phyloP scores from a whole-genome alignment of 2,888 invertebrate species.

The Dryocosmus kuriphilus region DNA sequence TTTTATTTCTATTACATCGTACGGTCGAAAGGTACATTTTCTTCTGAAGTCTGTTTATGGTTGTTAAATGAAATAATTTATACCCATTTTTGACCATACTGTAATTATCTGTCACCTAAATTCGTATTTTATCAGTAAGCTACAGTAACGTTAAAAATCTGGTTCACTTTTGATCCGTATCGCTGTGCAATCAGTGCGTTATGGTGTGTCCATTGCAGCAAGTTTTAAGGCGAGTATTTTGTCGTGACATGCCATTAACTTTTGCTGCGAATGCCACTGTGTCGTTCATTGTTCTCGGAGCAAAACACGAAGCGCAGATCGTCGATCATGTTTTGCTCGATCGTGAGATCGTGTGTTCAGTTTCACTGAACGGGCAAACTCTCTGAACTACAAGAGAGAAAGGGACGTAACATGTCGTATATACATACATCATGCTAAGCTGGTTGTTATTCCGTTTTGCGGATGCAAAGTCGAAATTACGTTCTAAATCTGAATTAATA shows the following conservation, averaged over 20 bases:
- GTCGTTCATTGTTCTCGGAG: slow-evolving; percentile 36
- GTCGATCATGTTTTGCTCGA: slow-evolving; percentile 40
- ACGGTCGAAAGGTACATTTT: neutral
- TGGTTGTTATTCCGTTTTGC: slow-evolving; percentile 26
- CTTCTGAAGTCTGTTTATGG: neutral
- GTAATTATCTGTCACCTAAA: slow-evolving; percentile 9
- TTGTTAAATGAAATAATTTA: slow-evolving; percentile 1
- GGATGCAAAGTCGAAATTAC: slow-evolving; percentile 1
- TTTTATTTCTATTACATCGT: neutral
- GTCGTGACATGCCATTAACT: slow-evolving; percentile 36
- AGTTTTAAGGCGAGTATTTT: slow-evolving; percentile 23
- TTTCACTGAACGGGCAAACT: slow-evolving; percentile 16
- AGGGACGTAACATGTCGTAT: neutral
- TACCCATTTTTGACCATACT: neutral
- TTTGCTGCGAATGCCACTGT: slow-evolving; percentile 38
- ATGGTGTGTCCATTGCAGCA: slow-evolving; percentile 30
- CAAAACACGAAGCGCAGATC: slow-evolving; percentile 41
- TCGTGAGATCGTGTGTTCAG: slow-evolving; percentile 37
- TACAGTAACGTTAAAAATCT: neutral
- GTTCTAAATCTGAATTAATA: no score
- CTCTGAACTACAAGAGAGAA: slow-evolving; percentile 4
- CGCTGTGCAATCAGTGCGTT: slow-evolving; percentile 24
- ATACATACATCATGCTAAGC: slow-evolving; percentile 6
- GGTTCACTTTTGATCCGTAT: slow-evolving; percentile 25
- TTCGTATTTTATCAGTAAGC: neutral